Evolutionary conservation across 2,888 invertebrate genomes (phyloP).

Genomic region (Cerastis rubricosa): DNA sequence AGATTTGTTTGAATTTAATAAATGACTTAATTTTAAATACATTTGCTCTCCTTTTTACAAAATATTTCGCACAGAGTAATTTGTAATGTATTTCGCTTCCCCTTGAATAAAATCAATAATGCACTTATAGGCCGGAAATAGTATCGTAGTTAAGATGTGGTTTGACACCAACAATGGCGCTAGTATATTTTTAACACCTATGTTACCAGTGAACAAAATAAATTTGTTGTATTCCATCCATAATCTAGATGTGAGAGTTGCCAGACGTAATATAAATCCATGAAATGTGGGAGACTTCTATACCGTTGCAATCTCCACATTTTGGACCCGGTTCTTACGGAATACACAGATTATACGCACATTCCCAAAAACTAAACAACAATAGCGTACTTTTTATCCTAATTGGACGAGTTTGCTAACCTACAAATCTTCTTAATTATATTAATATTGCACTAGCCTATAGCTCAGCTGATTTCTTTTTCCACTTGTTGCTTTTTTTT

Average conservation of each 20-base stretch:
- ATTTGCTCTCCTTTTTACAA: neutral
- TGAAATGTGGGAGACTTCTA: constrained; percentile 9
- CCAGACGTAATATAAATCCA: constrained; percentile 20
- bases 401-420: neutral
- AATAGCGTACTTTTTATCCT: neutral
- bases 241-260: neutral
- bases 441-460: no score
- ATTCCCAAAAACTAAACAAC: neutral
- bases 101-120: neutral
- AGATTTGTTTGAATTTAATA: neutral
- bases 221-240: neutral
- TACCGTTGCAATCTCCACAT: neutral
- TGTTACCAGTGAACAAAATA: constrained; percentile 31
- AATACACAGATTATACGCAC: neutral
- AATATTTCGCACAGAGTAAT: neutral
- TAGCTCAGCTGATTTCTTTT: neutral
- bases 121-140: constrained; percentile 19
- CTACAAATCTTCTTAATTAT: neutral
- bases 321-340: neutral
- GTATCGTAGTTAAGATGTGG: neutral
- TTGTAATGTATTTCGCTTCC: neutral
- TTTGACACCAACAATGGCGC: constrained; percentile 33
- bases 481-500: constrained; percentile 40
- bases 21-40: neutral
- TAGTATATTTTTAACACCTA: constrained; percentile 17